phyloP scores from a whole-genome alignment of 2,113 vertebrate species.

The Rutilus rutilus region DNA sequence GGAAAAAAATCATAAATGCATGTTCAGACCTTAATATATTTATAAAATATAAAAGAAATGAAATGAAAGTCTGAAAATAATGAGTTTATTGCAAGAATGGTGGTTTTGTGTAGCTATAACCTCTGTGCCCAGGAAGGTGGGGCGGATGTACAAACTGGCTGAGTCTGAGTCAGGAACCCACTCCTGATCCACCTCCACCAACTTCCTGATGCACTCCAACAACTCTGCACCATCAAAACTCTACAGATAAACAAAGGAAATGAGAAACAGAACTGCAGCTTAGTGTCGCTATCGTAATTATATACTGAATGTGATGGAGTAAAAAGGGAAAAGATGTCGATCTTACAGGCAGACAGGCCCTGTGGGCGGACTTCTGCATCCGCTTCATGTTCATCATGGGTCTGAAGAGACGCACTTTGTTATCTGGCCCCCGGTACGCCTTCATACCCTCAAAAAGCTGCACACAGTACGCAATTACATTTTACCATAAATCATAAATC shows the following conservation, averaged over 20 bases:
- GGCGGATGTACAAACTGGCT: slow-evolving; percentile 88
- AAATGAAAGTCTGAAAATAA: neutral
- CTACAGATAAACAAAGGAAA: slow-evolving; percentile 63
- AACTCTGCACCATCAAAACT: slow-evolving; percentile 85
- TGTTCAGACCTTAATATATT: neutral
- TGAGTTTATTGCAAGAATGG: neutral
- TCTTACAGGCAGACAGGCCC: slow-evolving; percentile 85
- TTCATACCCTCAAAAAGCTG: slow-evolving; percentile 93
- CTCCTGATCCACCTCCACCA: slow-evolving; percentile 86
- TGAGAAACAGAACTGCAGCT: neutral
- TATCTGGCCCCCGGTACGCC: slow-evolving; percentile 84
- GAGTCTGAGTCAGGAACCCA: slow-evolving; percentile 84
- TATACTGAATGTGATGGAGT: neutral
- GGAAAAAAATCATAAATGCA: neutral
- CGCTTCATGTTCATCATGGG: slow-evolving; percentile 87
- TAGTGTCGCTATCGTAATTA: neutral
- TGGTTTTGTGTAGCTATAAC: slow-evolving; percentile 61
- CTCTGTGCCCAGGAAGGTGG: slow-evolving; percentile 86
- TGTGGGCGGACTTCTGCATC: slow-evolving; percentile 81
- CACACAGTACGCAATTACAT: neutral
- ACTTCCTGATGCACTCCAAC: slow-evolving; percentile 83
- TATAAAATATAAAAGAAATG: neutral
- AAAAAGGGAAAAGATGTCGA: neutral
- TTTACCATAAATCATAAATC: neutral
- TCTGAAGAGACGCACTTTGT: slow-evolving; percentile 86